Base-by-base conservation (phyloP, 2,888 invertebrate species). In the Yponomeuta sedellus region DNA sequence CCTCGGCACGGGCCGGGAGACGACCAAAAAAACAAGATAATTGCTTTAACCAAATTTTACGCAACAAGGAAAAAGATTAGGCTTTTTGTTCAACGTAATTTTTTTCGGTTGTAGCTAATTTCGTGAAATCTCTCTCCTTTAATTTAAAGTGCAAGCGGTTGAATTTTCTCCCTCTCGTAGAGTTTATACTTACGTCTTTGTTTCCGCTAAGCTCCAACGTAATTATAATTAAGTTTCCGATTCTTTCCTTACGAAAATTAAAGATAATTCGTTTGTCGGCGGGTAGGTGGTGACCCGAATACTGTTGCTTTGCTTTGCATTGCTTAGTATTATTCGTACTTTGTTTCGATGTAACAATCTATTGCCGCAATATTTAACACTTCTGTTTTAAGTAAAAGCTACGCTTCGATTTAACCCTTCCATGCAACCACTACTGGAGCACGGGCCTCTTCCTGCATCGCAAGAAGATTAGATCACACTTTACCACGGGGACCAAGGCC, bases 31-130 rank as follows among this genome's bases (percentile, higher is more conserved):
- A 59, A 59, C 59, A 59, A 59, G 59, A 20, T 59, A 59, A 59
- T 59, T 59, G 59, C 59, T 25, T 59, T 59, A 59, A 59, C 59
- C 59, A 59, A 59, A 59, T 59, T 59, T 59, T 22, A 19, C 22
- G 25, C 59, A 59, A 22, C 4, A 59, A 10, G 25, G 59, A 59
- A 59, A 57, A 59, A 59, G 59, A 59, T 59, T 59, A 59, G 59
- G 22, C 59, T 59, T 59, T 59, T 25, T 59, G 22, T 59, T 59
- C 12, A 12, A 22, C 10, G 25, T 59, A 59, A 57, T 22, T 22
- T 59, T 52, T 52, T 52, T 16, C 44, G 16, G 16, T 16, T 52
- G 44, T 59, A 25, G 3, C 25, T 25, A 59, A 59, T 59, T 59
- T 59, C 59, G 22, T 20, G 20, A 59, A 59, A 10, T 20, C 20